Evolutionary conservation across 2,888 invertebrate genomes (phyloP), one percentile per base, ranked within the genome.

Genomic region (Philopedon plagiatum): DNA sequence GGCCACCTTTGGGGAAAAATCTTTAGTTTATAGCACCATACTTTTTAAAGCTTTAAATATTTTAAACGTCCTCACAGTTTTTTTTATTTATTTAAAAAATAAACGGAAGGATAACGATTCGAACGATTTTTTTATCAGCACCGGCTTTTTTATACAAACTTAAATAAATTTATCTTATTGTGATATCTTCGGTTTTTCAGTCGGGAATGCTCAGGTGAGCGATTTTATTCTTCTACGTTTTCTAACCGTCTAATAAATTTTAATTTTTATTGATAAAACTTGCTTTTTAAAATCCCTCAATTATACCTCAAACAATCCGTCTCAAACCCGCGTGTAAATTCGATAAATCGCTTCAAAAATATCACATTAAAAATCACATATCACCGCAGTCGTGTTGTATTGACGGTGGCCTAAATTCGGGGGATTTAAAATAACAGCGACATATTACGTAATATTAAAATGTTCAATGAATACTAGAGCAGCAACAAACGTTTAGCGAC

Each of bases 381-480:
- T 34, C 72, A 72, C 63, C 56, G 44, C 44, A 23, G 37, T 15
- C 23, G 19, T 37, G 39, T 44, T 65, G 65, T 57, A 62, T 65
- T 32, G 57, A 62, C 66, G 63, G 63, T 68, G 63, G 63, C 66
- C 71, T 61, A 71, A 34, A 26, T 61, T 66, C 60, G 67, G 67
- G 67, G 57, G 29, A 60, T 44, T 60, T 61, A 56, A 29, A 49
- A 13, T 29, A 58, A 66, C 39, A 44, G 39, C 71, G 65, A 62
- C 62, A 71, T 73, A 57, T 78, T 78, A 78, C 78, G 75, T 78
- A 76, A 78, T 73, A 70, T 13, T 8, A 61, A 37, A 41, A 39
- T 73, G 51, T 68, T 70, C 71, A 71, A 26, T 67, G 62, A 62
- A 21, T 19, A 57, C 13, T 26, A 57, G 41, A 46, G 15, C 23